Conservation (phyloP, 2,113 vertebrate species). For the Neotragus moschatus region DNA sequence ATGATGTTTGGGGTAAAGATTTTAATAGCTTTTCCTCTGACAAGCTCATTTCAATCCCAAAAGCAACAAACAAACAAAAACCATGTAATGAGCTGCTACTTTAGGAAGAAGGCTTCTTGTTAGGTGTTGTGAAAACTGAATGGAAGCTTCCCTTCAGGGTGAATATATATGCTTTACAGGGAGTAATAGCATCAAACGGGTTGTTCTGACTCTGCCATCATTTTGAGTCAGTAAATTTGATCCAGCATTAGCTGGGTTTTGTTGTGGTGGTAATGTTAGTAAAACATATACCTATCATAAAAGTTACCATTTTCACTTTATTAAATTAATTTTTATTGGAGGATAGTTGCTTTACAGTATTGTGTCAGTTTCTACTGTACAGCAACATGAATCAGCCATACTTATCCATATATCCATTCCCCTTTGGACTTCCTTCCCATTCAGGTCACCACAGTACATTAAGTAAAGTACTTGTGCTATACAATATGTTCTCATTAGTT, state of each 20-base stretch:
- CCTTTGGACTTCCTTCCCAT: not conserved
- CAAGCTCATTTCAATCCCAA: not conserved
- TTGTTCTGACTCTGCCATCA: not conserved
- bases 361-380: not conserved
- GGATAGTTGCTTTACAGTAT: not conserved
- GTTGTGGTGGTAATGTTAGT: not conserved
- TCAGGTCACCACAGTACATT: not conserved
- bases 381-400: not conserved
- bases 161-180: too few species aligned
- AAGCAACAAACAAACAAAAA: not conserved
- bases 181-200: not conserved
- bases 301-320: not conserved
- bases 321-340: not conserved
- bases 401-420: not conserved
- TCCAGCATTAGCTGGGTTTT: not conserved
- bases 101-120: not conserved
- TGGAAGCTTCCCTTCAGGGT: not conserved
- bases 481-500: not conserved
- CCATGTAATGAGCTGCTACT: not conserved
- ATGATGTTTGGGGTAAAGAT: not conserved
- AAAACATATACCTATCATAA: not conserved
- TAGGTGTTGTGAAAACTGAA: not conserved
- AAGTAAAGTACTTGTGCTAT: not conserved
- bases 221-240: not conserved
- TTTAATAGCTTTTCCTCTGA: not conserved